Percentiles rank a stretch among this genome's conserved stretches.
phyloP scores from a whole-genome alignment of 2,113 vertebrate species.

The Holacanthus passer region DNA sequence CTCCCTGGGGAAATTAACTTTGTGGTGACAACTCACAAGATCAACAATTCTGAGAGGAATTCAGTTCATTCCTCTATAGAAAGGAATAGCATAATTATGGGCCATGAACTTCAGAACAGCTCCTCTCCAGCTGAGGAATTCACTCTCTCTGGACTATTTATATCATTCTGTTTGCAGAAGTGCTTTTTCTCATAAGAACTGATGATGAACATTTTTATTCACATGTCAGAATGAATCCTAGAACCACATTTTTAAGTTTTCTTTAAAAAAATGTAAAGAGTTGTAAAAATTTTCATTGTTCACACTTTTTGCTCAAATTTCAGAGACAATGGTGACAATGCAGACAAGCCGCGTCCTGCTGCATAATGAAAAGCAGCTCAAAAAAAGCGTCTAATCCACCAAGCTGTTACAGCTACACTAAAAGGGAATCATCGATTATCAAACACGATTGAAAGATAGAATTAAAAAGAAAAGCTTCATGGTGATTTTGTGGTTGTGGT shows the following conservation, averaged over 20 bases:
- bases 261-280: not conserved
- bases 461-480: no score
- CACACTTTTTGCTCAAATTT: not conserved
- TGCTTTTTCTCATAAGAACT: not conserved
- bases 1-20: slow-evolving; percentile 83
- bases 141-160: slow-evolving; percentile 55
- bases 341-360: slow-evolving; percentile 18
- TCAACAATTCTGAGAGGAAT: slow-evolving; percentile 82
- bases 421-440: slow-evolving; percentile 24
- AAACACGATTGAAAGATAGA: no score
- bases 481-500: no score
- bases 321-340: no score
- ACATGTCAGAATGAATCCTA: not conserved
- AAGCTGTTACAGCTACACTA: slow-evolving; percentile 4
- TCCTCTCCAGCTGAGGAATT: slow-evolving; percentile 19
- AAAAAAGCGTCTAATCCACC: slow-evolving; percentile 17
- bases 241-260: not conserved
- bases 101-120: slow-evolving; percentile 56
- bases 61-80: slow-evolving; percentile 73
- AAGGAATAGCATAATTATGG: slow-evolving; percentile 76
- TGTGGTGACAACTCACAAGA: slow-evolving; percentile 83
- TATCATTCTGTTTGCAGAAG: slow-evolving; percentile 31
- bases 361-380: slow-evolving; percentile 32
- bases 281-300: slow-evolving; percentile 15
- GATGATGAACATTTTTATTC: slow-evolving; percentile 11